Conservation (phyloP, 1,140 invertebrate species). For the Drosophila chauvacae region DNA sequence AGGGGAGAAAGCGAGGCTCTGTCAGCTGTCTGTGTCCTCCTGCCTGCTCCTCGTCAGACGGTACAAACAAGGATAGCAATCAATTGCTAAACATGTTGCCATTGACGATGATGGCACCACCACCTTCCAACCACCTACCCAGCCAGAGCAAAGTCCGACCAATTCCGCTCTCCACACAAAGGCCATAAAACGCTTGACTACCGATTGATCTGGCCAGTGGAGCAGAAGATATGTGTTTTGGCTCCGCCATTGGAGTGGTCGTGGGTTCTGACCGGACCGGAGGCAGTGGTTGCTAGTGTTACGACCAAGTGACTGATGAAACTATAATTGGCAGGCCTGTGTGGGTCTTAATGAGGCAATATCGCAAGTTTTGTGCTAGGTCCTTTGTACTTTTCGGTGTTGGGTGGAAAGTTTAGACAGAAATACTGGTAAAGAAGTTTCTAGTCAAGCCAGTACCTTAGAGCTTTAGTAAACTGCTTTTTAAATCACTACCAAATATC, state of each 20-base stretch:
- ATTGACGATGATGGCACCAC: slow-evolving; percentile 47
- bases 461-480: accelerated
- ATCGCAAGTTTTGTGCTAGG: not conserved
- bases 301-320: slow-evolving; percentile 35
- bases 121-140: not conserved
- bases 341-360: slow-evolving; percentile 24
- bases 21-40: slow-evolving; percentile 1
- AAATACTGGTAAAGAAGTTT: no score
- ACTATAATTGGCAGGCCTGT: slow-evolving; percentile 34
- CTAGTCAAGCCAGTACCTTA: not conserved
- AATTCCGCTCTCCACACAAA: slow-evolving; percentile 33
- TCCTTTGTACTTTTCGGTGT: not conserved
- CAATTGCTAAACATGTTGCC: slow-evolving; percentile 62
- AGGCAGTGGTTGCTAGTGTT: not conserved
- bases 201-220: slow-evolving; percentile 38
- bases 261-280: not conserved
- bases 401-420: not conserved
- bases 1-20: slow-evolving; percentile 5
- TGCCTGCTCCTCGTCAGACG: slow-evolving; percentile 1
- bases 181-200: slow-evolving; percentile 57
- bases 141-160: not conserved
- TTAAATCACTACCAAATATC: not conserved
- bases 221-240: slow-evolving; percentile 36
- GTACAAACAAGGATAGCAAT: slow-evolving; percentile 56
- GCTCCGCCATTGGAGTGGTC: not conserved